Base-by-base conservation (phyloP, 2,113 vertebrate species). In the Odocoileus hemionus region DNA sequence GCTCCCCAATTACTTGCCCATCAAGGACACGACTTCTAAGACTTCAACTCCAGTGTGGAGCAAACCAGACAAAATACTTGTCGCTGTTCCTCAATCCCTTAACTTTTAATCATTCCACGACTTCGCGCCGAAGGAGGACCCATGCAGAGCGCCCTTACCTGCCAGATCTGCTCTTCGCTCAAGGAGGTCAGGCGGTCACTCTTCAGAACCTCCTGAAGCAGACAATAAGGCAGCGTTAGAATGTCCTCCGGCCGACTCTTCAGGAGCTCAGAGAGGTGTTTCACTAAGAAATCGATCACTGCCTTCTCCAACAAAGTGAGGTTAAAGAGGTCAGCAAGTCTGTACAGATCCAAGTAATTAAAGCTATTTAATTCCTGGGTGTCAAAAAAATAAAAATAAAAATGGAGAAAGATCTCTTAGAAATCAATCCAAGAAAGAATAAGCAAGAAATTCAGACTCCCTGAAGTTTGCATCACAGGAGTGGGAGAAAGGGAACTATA, bases 311-410 rank as follows among this genome's bases (percentile, higher is more conserved):
- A 97, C 97, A 99, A 97, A 80, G 99, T 99, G 97, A 99, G 99
- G 99, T 99, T 99, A 99, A 99, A 99, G 97, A 99, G 99, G 98
- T 99, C 99, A 3, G 99, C 99, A 96, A 99, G 99, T 70, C 99
- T 99, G 98, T 99, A 99, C 98, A 99, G 99, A 99, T 99, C 99
- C 99, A 99, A 99, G 98, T 99, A 99, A 99, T 99, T 99, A 98
- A 99, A 99, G 92, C 99, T 99, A 99, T 99, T 99, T 98, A 99
- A 99, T 98, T 99, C 99, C 99, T 99, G 98, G 92, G 94, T 92
- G 97, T 82, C 94, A 97, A 95, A 97, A 91, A 95, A 45, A 94
- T 98, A 89, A 19, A 43, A 83, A 95, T 26, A 82, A 88, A 94
- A 91, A 95, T 11, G 96, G 97, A 33, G 86, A 98, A 98, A 98